Base-by-base conservation (phyloP, 2,888 invertebrate species). In the Trimorus sp. region DNA sequence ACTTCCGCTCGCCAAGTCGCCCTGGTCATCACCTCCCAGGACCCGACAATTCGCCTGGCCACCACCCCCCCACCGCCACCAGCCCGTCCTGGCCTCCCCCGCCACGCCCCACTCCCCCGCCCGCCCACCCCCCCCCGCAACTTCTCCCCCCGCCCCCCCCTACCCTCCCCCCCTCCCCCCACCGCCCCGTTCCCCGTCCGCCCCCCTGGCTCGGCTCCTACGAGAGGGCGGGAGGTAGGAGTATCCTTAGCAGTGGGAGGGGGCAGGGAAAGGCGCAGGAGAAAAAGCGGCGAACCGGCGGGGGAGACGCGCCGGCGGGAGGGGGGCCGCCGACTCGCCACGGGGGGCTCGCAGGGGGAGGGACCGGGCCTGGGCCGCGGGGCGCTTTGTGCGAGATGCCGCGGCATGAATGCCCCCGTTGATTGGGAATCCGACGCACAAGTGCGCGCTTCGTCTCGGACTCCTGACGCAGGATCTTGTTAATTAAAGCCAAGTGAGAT, bases 401-500 rank as follows among this genome's bases (percentile, higher is more conserved):
- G 77, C 68, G 77, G 85, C 86, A 87, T 89, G 90, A 90, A 90
- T 89, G 88, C 87, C 86, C 83, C 74, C 88, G 88, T 90, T 90
- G 91, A 91, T 91, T 89, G 90, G 89, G 89, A 88, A 87, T 86
- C 84, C 85, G 85, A 82, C 73, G 84, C 83, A 74, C 83, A 83
- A 83, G 84, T 83, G 83, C 83, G 40, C 40, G 79, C 73, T 81
- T 79, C 82, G 81, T 80, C 77, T 83, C 79, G 69, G 78, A 80
- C 85, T 83, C 81, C 82, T 76, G 85, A 84, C 83, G 85, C 85
- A 56, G 84, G 81, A 83, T 88, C 74, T 90, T 89, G 88, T 91
- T 91, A 91, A 91, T 91, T 90, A 91, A 90, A 89, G 89, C 83
- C 82, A 11, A 91, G 88, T 88, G 88, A 90, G 91, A 90, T 90